phyloP scores from a whole-genome alignment of 1,140 invertebrate genomes.

The Aphelinus certus region DNA sequence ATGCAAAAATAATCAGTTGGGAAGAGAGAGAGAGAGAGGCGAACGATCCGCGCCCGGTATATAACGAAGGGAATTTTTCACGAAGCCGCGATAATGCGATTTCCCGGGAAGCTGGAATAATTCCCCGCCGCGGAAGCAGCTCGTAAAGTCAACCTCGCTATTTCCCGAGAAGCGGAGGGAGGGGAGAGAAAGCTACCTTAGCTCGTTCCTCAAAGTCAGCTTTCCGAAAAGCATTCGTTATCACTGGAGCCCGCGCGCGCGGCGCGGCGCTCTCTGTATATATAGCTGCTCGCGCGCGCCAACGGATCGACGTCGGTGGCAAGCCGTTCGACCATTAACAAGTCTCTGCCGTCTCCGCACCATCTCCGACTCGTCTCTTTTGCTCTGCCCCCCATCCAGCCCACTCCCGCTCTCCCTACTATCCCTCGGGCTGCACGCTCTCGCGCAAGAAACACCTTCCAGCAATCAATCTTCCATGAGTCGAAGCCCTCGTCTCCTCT shows the following conservation, averaged over 20 bases:
- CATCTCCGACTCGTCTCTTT: not conserved
- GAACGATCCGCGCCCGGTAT: not conserved
- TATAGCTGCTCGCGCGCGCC: conserved; percentile 11
- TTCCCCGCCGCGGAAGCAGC: conserved; percentile 7
- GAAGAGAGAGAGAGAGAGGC: not conserved
- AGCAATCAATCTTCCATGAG: conserved; percentile 57
- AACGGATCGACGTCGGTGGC: conserved; percentile 49
- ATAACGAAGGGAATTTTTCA: conserved; percentile 31
- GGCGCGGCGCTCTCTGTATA: no score
- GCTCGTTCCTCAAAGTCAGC: conserved; percentile 43
- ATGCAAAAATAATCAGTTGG: conserved; percentile 24
- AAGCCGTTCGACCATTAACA: conserved; percentile 53
- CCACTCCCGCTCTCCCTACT: not conserved
- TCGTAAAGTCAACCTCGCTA: conserved; percentile 22
- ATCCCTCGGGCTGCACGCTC: not conserved
- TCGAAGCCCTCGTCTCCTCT: conserved; percentile 42
- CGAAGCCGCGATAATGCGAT: conserved; percentile 25
- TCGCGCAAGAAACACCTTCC: conserved; percentile 44
- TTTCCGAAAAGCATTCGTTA: conserved; percentile 39
- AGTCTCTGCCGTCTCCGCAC: conserved; percentile 40
- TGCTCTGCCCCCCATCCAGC: not conserved
- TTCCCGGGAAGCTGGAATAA: conserved; percentile 30
- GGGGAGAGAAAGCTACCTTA: not conserved
- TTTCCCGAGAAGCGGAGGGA: conserved; percentile 1
- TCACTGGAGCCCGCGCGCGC: conserved; percentile 6